These are phyloP conservation scores for Eupleurogrammus muticus DNA, from an alignment of 2,797 vertebrate species.

Conservation along the genomic window DNA sequence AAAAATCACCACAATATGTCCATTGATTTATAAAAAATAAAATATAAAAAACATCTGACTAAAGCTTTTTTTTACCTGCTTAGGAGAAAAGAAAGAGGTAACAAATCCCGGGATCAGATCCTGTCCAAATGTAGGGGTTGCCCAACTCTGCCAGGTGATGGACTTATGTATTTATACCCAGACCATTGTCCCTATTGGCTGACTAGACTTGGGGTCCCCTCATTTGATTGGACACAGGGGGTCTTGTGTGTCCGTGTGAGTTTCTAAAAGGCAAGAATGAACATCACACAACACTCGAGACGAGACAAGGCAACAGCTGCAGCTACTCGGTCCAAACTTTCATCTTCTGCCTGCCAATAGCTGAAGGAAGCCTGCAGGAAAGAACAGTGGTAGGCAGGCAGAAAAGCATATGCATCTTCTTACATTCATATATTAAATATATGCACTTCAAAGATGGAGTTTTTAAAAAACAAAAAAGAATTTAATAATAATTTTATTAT, in stretches of 20 bases:
- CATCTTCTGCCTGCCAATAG: constrained; percentile 32
- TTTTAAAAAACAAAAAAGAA: neutral
- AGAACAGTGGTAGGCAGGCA: neutral
- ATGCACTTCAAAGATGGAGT: neutral
- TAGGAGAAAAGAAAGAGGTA: constrained; percentile 84
- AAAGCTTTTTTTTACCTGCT: constrained; percentile 81
- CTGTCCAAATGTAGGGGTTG: constrained; percentile 86
- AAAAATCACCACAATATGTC: constrained; percentile 39
- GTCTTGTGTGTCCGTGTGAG: constrained; percentile 50
- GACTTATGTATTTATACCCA: constrained; percentile 82
- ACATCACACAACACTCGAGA: constrained; percentile 75
- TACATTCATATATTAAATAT: neutral
- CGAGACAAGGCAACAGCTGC: constrained; percentile 80
- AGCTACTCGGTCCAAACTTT: constrained; percentile 59
- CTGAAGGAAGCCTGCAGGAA: constrained; percentile 4
- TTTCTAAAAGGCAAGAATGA: constrained; percentile 86
- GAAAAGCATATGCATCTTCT: neutral
- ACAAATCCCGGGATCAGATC: constrained; percentile 88
- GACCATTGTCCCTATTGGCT: constrained; percentile 76
- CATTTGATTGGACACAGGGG: constrained; percentile 73
- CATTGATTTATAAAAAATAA: constrained; percentile 16
- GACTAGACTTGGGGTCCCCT: constrained; percentile 34
- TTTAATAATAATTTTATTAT: too few species aligned
- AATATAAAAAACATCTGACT: constrained; percentile 11
- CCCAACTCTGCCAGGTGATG: constrained; percentile 81